Evolutionary conservation across 2,113 vertebrate species (phyloP).

Genomic region (Scophthalmus maximus): DNA sequence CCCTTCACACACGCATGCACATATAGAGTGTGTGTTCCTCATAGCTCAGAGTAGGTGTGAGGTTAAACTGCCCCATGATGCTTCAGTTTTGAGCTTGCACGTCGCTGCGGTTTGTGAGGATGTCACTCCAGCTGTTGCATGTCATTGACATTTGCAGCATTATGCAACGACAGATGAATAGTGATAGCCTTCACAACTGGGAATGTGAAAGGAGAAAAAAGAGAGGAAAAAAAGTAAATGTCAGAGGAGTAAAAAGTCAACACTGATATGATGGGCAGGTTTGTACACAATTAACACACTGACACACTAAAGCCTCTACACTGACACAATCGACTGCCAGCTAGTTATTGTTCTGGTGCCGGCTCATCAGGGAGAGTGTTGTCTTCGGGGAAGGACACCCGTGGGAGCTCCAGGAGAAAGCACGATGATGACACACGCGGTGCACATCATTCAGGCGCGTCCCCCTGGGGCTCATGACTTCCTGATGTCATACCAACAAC

Average conservation of each 20-base stretch:
- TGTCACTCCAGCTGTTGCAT: slow-evolving; percentile 49
- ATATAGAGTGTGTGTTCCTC: not conserved
- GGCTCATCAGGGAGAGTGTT: slow-evolving; percentile 70
- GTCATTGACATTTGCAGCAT: slow-evolving; percentile 56
- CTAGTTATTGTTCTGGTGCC: slow-evolving; percentile 50
- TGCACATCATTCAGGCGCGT: slow-evolving; percentile 55
- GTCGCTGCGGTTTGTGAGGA: slow-evolving; percentile 9
- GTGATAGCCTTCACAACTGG: slow-evolving; percentile 11
- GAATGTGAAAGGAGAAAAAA: not conserved
- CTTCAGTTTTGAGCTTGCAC: slow-evolving; percentile 25
- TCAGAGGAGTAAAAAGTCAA: slow-evolving; percentile 2
- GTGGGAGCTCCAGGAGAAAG: slow-evolving; percentile 52
- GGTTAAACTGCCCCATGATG: slow-evolving; percentile 22
- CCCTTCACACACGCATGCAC: not conserved
- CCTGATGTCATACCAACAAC: slow-evolving; percentile 37
- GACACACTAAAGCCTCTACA: slow-evolving; percentile 1
- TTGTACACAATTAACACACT: slow-evolving; percentile 25
- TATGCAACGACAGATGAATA: slow-evolving; percentile 38
- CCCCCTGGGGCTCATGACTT: slow-evolving; percentile 52
- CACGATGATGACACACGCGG: slow-evolving; percentile 57
- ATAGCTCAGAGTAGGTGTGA: not conserved
- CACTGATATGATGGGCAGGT: slow-evolving; percentile 12
- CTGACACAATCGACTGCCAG: slow-evolving; percentile 8
- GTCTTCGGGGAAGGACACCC: slow-evolving; percentile 64
- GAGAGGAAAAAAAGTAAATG: not conserved